Base-by-base conservation (phyloP, 2,888 invertebrate genomes). In the Spodoptera exigua region DNA sequence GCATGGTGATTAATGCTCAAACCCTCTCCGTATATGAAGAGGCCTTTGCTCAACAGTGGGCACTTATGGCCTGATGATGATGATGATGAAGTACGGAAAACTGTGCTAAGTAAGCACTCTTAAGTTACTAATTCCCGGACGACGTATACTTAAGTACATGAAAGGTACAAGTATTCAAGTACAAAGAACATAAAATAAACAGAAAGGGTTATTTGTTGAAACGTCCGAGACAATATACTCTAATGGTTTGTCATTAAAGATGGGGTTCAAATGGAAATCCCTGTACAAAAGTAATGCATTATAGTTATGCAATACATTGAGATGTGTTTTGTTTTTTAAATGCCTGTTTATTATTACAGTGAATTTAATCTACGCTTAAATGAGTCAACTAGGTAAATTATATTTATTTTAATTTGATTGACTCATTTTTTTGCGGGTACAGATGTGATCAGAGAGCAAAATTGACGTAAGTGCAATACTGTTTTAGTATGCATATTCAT, bases 241-340 rank as follows among this genome's bases (percentile, higher is more conserved):
- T 65, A 66, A 70, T 70, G 44, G 17, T 48, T 49, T 62, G 59
- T 61, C 71, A 65, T 65, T 35, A 57, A 27, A 59, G 61, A 35
- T 40, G 16, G 32, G 32, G 66, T 66, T 61, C 66, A 70, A 74
- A 77, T 78, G 71, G 47, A 74, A 65, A 68, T 73, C 45, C 48
- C 37, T 56, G n/a, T 12, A 53, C 48, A 58, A 57, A 49, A 35
- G 39, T 59, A 46, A 49, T 60, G 68, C 54, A 67, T n/a, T n/a
- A n/a, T 68, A 73, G 73, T 67, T 43, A 47, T 53, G 35, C 39
- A 32, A 59, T 41, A 39, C 12, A 35, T 14, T n/a, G 39, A 21
- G 36, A 56, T 56, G 53, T 37, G 61, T 44, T 13, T 40, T 55
- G 46, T 7, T 55, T 73, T 17, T 35, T 13, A 44, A 60, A 40